Percentiles rank a stretch among this genome's conserved stretches.
Evolutionary conservation across 1,140 invertebrate genomes (phyloP).

Genomic region (Meteorus sp.): DNA sequence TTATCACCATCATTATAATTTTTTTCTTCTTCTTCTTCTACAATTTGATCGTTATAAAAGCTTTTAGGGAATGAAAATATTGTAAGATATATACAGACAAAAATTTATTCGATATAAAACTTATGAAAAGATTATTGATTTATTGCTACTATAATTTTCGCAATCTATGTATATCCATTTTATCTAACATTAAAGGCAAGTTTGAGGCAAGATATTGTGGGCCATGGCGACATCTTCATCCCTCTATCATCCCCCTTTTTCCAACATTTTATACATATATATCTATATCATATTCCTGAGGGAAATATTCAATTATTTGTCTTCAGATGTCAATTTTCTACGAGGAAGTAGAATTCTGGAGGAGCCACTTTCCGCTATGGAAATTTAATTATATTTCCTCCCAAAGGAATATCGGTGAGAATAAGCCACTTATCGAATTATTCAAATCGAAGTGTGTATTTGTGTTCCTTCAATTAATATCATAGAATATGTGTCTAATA

Average conservation of each 20-base stretch:
- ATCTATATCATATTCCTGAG: constrained; percentile 33
- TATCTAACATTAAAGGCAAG: background rate
- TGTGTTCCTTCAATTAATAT: constrained; percentile 36
- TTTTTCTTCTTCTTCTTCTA: no score
- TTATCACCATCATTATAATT: no score
- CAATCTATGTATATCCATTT: background rate
- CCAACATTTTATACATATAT: constrained; percentile 13
- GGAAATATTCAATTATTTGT: constrained; percentile 48
- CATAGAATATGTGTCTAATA: background rate
- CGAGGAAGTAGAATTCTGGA: constrained; percentile 32
- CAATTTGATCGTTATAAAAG: no score
- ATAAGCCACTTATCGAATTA: constrained; percentile 35
- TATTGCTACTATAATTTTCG: no score
- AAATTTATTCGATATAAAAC: no score
- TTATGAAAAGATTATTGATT: no score
- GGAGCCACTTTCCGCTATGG: constrained; percentile 38
- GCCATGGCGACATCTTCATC: constrained; percentile 13
- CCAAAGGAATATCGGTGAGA: constrained; percentile 29
- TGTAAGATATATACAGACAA: no score
- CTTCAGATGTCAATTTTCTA: constrained; percentile 45
- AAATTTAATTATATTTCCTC: constrained; percentile 43
- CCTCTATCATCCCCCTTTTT: no score
- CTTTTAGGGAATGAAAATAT: no score
- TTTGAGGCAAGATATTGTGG: background rate
- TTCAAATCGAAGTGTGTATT: constrained; percentile 43